A percentile compares a stretch with the other conserved stretches of the same genome.
Evolutionary conservation across 2,113 vertebrate genomes (phyloP).

Genomic region (Sturnus vulgaris): DNA sequence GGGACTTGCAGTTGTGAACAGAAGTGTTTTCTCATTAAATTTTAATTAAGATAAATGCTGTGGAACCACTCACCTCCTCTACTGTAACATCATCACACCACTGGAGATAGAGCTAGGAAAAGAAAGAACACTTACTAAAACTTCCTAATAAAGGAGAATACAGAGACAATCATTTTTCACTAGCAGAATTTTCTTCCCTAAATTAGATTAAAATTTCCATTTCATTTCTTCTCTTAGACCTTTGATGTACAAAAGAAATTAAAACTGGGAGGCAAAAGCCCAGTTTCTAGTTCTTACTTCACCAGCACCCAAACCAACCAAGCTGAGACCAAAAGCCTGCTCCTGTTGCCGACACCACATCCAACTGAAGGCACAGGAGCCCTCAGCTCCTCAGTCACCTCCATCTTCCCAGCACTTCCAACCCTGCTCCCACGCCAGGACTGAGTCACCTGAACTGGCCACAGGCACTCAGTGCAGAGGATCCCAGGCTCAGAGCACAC

Average conservation of each 20-base stretch:
- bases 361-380: neutral
- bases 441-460: fast-evolving
- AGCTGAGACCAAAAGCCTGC: neutral
- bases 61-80: conserved; percentile 86
- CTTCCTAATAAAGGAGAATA: conserved; percentile 54
- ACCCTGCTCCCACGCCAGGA: fast-evolving
- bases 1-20: conserved; percentile 82
- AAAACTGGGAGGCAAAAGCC: neutral
- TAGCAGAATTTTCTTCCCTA: conserved; percentile 14
- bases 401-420: neutral
- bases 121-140: conserved; percentile 70
- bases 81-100: conserved; percentile 96
- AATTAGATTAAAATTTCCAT: conserved; percentile 19
- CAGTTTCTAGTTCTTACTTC: neutral
- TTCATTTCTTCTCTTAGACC: neutral
- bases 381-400: neutral
- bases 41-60: conserved; percentile 94
- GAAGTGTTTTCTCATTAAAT: conserved; percentile 91
- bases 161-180: conserved; percentile 48
- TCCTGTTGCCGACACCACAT: fast-evolving
- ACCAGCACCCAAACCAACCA: neutral
- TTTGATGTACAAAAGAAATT: neutral
- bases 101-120: conserved; percentile 89
- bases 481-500: neutral
- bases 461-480: fast-evolving